Base-by-base conservation (phyloP, 2,797 vertebrate genomes). In the Pelochelys cantorii region DNA sequence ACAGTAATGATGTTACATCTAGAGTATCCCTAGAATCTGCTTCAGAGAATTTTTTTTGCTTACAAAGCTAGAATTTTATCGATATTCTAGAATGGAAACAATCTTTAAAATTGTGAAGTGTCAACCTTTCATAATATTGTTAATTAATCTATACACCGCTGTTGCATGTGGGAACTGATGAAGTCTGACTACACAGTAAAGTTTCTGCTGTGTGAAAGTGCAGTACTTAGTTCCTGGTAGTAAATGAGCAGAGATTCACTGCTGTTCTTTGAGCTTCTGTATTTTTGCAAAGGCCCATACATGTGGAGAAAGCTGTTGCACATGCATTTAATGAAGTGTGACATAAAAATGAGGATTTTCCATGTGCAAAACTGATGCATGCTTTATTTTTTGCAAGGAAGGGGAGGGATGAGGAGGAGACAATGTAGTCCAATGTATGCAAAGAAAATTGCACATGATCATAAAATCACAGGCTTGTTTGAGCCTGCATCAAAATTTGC, bases 1-100 rank as follows among this genome's bases (percentile, higher is more conserved):
- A 42, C 42, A 48, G 42, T 1, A 56, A 56, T 0, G 2, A 90
- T 1, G 0, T 0, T 55, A 53, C 75, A 83, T 81, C 0, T 0
- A 88, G 75, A 77, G 71, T 77, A 90, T 80, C 81, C 52, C 7
- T 4, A 65, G 1, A 14, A 42, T 34, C 42, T 80, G 17, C 29
- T 18, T 87, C 88, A 84, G 53, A 75, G 31, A 89, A 94, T 1
- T 20, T 2, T n/a, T 2, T 1, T 9, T 84, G 34, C 37, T 83
- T 91, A 92, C 84, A 42, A 82, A 81, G 92, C 83, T 34, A 8
- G 18, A 31, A 68, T 81, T 27, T 48, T 48, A 48, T 48, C 7
- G 42, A 48, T 48, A 48, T 48, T 48, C 42, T 48, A 48, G 42
- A 8, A 18, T 7, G n/a, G 34, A 27, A 90, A 54, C 37, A 79